phyloP scores from a whole-genome alignment of 2,888 invertebrate genomes.

The Helicoverpa assulta region DNA sequence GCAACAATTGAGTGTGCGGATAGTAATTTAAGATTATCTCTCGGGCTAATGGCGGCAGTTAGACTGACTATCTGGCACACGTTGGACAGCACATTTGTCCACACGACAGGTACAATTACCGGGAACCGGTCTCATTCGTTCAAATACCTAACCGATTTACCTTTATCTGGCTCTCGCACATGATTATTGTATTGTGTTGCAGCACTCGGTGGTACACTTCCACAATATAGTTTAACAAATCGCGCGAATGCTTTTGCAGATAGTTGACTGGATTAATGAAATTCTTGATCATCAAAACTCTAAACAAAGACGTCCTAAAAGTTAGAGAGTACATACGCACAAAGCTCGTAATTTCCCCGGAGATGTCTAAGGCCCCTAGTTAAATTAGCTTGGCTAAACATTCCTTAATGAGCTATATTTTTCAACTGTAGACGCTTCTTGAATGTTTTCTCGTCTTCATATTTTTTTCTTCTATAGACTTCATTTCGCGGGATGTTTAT shows the following conservation, averaged over 20 bases:
- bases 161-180: conserved; percentile 63
- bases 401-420: conserved; percentile 84
- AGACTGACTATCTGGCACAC: conserved; percentile 83
- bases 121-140: conserved; percentile 80
- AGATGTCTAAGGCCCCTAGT: conserved; percentile 79
- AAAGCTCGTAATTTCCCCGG: conserved; percentile 84
- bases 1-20: conserved; percentile 69
- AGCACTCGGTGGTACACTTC: not conserved
- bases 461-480: conserved; percentile 70
- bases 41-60: conserved; percentile 82
- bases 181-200: conserved; percentile 67
- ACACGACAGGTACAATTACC: conserved; percentile 87
- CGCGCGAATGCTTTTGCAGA: conserved; percentile 41
- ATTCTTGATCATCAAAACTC: conserved; percentile 69
- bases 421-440: conserved; percentile 77
- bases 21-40: conserved; percentile 82
- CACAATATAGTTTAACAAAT: conserved; percentile 17
- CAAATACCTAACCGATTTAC: conserved; percentile 79
- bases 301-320: conserved; percentile 75
- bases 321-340: conserved; percentile 79
- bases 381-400: conserved; percentile 87
- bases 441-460: conserved; percentile 73
- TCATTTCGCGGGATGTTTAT: conserved; percentile 56
- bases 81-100: conserved; percentile 84
- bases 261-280: conserved; percentile 65